Conservation (phyloP, 2,113 vertebrate genomes). For the Gymnogyps californianus region DNA sequence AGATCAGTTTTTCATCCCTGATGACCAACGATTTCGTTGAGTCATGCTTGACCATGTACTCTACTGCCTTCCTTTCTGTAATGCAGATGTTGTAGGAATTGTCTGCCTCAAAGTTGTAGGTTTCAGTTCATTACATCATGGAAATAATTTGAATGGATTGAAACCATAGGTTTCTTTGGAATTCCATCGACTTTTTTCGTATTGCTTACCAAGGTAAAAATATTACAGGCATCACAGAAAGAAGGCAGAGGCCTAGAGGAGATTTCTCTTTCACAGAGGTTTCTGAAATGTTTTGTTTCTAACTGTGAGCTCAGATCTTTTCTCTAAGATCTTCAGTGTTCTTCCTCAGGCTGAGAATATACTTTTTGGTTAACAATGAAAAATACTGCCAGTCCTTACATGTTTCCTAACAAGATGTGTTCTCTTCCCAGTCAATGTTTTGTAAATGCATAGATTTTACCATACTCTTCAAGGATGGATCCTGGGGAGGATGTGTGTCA, state of each 20-base stretch:
- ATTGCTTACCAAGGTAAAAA: neutral
- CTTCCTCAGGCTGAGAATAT: neutral
- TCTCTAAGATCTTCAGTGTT: neutral
- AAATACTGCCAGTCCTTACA: neutral
- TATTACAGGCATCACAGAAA: neutral
- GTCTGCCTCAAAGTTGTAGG: neutral
- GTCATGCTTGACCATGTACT: neutral
- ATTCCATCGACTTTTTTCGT: neutral
- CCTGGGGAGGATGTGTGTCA: neutral
- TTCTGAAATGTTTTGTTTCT: neutral
- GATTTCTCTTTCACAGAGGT: neutral
- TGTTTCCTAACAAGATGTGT: neutral
- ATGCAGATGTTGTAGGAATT: neutral
- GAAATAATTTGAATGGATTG: neutral
- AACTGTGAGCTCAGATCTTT: neutral
- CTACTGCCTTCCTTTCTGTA: neutral
- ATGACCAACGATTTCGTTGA: neutral
- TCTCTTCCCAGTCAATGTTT: neutral
- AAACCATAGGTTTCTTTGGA: neutral
- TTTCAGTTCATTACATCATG: neutral
- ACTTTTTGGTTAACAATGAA: neutral
- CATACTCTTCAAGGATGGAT: neutral
- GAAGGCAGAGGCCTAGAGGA: neutral
- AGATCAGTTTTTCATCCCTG: neutral
- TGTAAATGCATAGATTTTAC: neutral